Evolutionary conservation across 2,113 vertebrate genomes (phyloP).

Genomic region (Oreochromis niloticus): DNA sequence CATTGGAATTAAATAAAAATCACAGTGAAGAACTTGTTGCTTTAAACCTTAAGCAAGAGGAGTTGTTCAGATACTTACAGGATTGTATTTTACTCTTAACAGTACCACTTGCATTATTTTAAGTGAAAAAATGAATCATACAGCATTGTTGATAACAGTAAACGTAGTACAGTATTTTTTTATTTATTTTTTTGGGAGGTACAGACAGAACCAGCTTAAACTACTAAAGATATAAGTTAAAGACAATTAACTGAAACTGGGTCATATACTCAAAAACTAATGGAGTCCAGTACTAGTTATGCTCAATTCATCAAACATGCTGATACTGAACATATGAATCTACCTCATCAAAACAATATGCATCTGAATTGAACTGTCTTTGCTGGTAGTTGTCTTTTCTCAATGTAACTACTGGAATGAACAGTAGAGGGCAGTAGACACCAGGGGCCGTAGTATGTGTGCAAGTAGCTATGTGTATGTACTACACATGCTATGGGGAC

Average conservation of each 20-base stretch:
- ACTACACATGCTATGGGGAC: not conserved
- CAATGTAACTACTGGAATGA: not conserved
- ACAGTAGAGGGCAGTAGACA: slow-evolving; percentile 46
- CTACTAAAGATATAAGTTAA: not conserved
- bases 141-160: not conserved
- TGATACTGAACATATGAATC: not conserved
- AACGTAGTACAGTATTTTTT: not conserved
- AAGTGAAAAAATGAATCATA: not conserved
- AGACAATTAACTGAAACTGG: not conserved
- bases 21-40: not conserved
- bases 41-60: not conserved
- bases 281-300: not conserved
- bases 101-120: not conserved
- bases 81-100: not conserved
- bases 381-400: not conserved
- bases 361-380: not conserved
- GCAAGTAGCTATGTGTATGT: not conserved
- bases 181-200: too few relatives aligned
- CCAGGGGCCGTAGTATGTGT: not conserved
- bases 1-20: not conserved
- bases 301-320: not conserved
- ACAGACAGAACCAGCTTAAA: not conserved
- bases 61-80: not conserved
- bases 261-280: not conserved
- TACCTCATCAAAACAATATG: not conserved